Evolutionary conservation across 1,140 invertebrate species (phyloP).

Genomic region (Drosophila suzukii): DNA sequence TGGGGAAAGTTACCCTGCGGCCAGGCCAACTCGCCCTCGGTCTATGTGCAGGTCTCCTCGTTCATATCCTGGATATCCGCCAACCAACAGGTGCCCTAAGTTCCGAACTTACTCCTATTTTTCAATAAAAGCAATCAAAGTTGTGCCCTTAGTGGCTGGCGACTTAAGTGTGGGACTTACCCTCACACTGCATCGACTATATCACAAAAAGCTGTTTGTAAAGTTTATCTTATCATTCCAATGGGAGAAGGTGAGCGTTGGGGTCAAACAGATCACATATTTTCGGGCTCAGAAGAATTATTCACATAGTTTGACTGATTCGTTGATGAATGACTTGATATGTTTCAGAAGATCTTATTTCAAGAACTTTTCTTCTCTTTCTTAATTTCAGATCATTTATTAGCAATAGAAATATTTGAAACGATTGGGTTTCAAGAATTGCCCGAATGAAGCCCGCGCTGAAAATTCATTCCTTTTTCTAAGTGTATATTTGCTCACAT

Average conservation of each 20-base stretch:
- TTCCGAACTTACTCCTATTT: neutral
- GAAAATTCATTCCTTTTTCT: too few species aligned
- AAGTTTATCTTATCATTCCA: constrained; percentile 14
- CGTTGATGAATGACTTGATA: too few species aligned
- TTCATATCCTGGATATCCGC: constrained; percentile 87
- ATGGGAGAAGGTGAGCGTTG: neutral
- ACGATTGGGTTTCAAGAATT: too few species aligned
- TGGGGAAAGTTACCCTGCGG: constrained; percentile 86
- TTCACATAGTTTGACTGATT: too few species aligned
- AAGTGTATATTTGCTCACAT: too few species aligned
- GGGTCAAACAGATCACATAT: neutral
- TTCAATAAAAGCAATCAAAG: constrained; percentile 22
- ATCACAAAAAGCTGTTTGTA: constrained; percentile 2
- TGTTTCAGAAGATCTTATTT: too few species aligned
- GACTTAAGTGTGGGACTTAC: constrained; percentile 10
- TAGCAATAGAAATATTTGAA: too few species aligned
- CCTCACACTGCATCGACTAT: neutral
- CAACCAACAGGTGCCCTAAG: constrained; percentile 51
- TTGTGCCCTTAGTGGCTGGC: constrained; percentile 3
- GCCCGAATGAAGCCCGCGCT: too few species aligned
- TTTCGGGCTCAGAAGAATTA: neutral
- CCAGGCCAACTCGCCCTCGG: constrained; percentile 87
- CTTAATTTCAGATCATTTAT: too few species aligned
- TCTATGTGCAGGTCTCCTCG: constrained; percentile 89
- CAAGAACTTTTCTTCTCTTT: too few species aligned